Evolutionary conservation across 2,113 vertebrate genomes (phyloP), one percentile per base, ranked within the genome.

Genomic region (Xiphophorus couchianus): DNA sequence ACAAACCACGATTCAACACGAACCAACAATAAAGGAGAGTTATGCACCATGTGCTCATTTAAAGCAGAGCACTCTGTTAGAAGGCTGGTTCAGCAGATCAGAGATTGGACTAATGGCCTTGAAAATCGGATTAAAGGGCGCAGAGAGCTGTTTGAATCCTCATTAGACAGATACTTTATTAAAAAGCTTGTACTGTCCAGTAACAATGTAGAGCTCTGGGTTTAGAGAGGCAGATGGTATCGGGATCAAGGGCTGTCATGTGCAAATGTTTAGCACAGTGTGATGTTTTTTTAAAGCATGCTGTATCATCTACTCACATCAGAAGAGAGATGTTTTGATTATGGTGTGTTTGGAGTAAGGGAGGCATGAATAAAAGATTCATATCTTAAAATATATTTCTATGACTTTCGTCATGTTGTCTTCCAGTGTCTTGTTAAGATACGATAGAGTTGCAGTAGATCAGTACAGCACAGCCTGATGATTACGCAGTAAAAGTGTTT

Each of bases 191-290:
- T 27, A 29, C 72, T 74, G 78, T 69, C 70, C 70, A 17, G 44
- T 66, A 72, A 86, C 64, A 80, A 31, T 44, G 54, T 51, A 63
- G 76, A 72, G 44, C 54, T 74, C 62, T 64, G 51, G 73, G 63
- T 74, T 71, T 71, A 42, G 74, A 44, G 33, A 75, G 75, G 58
- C 75, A 78, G 74, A 83, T 73, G 74, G 80, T 67, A 61, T 78
- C n/a, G 31, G 44, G 72, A 84, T 84, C 77, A 78, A 25, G 10
- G 31, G 63, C 17, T 70, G 31, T 74, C 51, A 35, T 13, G 69
- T 61, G 69, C 67, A 74, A 79, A 76, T 37, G 3, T n/a, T 54
- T 67, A 66, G 44, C 30, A 14, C 37, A 62, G 33, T 44, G 63
- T 66, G 63, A 62, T 78, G 62, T 60, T 76, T 58, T 58, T 54